A percentile compares a stretch with the other conserved stretches of the same genome.
phyloP scores from a whole-genome alignment of 2,113 vertebrate species.

The Dolichallabes microphthalmus region DNA sequence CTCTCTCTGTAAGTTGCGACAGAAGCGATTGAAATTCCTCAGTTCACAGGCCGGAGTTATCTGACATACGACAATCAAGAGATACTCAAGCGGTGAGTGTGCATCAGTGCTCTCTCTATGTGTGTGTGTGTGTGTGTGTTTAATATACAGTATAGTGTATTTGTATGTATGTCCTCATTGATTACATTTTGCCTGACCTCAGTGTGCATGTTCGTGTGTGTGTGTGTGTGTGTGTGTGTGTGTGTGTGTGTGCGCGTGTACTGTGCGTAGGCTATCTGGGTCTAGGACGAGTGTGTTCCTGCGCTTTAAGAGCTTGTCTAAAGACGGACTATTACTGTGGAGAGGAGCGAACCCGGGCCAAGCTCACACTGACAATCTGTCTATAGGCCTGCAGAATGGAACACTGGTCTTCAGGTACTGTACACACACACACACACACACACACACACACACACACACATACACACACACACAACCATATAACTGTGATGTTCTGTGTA shows the following conservation, averaged over 20 bases:
- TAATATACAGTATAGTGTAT: background rate
- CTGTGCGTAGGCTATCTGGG: constrained; percentile 80
- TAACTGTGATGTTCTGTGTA: constrained; percentile 50
- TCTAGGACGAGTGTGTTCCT: constrained; percentile 87
- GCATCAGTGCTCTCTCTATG: background rate
- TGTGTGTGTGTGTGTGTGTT: constrained; percentile 8
- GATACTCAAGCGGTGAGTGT: constrained; percentile 86
- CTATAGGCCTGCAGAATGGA: constrained; percentile 87
- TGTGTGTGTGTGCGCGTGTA: constrained; percentile 27
- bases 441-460: background rate
- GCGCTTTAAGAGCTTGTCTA: constrained; percentile 90
- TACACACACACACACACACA: background rate
- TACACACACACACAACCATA: background rate
- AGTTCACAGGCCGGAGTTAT: constrained; percentile 95
- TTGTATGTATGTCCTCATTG: background rate
- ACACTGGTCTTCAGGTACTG: constrained; percentile 88
- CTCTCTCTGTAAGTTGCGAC: constrained; percentile 76
- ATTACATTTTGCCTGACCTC: too few relatives aligned
- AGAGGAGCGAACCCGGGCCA: constrained; percentile 85
- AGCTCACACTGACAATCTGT: constrained; percentile 89
- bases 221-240: background rate
- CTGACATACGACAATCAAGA: constrained; percentile 86
- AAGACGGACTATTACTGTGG: constrained; percentile 90
- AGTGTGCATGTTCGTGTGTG: background rate
- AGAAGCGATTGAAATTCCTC: constrained; percentile 94